Percentiles rank a stretch among this genome's conserved stretches.
Evolutionary conservation across 2,113 vertebrate genomes (phyloP).

Genomic region (Anser brachyrhynchus): DNA sequence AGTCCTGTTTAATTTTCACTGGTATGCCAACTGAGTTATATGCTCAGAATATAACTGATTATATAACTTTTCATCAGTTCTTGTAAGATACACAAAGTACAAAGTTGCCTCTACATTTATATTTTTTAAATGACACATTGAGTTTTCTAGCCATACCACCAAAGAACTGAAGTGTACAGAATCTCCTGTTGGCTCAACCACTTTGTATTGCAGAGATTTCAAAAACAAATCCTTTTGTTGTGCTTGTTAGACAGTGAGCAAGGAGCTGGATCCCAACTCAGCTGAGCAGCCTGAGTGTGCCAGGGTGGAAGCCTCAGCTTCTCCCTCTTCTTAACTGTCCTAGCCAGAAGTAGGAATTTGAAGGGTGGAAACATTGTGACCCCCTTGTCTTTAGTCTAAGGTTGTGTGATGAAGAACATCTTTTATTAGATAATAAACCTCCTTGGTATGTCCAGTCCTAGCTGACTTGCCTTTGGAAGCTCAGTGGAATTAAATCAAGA

Average conservation of each 20-base stretch:
- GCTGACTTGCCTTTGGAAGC: background rate
- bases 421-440: background rate
- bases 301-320: background rate
- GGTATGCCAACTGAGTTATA: fast-evolving
- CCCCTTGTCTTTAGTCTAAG: background rate
- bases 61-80: background rate
- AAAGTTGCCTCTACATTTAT: background rate
- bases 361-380: background rate
- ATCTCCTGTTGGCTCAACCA: background rate
- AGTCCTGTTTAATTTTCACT: background rate
- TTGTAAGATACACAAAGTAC: background rate
- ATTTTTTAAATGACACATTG: background rate
- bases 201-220: background rate
- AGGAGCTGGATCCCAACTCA: background rate
- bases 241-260: background rate
- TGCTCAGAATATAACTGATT: fast-evolving
- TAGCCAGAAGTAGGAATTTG: background rate
- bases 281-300: background rate
- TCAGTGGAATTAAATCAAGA: background rate
- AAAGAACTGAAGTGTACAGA: background rate
- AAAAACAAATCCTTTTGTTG: background rate
- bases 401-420: background rate
- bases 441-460: background rate
- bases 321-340: background rate
- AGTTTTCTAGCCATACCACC: background rate